phyloP scores from a whole-genome alignment of 2,888 invertebrate genomes.

The Prenolepis imparis region DNA sequence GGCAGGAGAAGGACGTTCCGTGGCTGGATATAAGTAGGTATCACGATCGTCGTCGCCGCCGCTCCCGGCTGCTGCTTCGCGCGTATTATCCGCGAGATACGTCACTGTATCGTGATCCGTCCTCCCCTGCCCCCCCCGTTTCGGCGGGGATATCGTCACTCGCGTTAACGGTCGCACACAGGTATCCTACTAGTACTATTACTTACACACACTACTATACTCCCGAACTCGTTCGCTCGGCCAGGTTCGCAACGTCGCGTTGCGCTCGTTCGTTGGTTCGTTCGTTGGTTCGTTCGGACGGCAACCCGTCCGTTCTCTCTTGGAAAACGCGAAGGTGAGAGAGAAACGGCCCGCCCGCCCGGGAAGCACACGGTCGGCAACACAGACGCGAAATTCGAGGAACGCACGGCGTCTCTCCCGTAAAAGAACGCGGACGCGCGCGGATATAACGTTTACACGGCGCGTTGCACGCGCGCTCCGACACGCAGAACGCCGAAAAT shows the following conservation, averaged over 20 bases:
- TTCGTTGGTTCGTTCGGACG: slow-evolving; percentile 13
- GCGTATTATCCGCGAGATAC: slow-evolving; percentile 50
- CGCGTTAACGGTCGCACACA: slow-evolving; percentile 26
- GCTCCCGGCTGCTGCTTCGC: slow-evolving; percentile 35
- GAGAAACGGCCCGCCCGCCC: no score
- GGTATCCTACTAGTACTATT: slow-evolving; percentile 7
- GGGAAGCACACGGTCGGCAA: background rate
- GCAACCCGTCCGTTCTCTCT: background rate
- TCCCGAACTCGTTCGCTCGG: slow-evolving; percentile 46
- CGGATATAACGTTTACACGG: slow-evolving; percentile 23
- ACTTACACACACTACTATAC: background rate
- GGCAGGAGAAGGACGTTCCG: slow-evolving; percentile 64
- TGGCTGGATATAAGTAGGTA: slow-evolving; percentile 11
- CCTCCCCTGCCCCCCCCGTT: background rate
- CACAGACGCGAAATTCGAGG: background rate
- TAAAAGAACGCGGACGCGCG: background rate
- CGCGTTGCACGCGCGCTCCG: slow-evolving; percentile 37
- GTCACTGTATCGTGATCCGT: slow-evolving; percentile 35
- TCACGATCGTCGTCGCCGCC: background rate
- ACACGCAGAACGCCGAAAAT: slow-evolving; percentile 70
- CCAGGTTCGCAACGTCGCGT: slow-evolving; percentile 43
- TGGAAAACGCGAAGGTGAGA: background rate
- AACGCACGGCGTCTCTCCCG: background rate
- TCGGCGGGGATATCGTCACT: slow-evolving; percentile 45
- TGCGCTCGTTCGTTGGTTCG: background rate